These are phyloP conservation scores for Anolis sagrei DNA, from an alignment of 2,113 vertebrate species.

Conservation along the genomic window DNA sequence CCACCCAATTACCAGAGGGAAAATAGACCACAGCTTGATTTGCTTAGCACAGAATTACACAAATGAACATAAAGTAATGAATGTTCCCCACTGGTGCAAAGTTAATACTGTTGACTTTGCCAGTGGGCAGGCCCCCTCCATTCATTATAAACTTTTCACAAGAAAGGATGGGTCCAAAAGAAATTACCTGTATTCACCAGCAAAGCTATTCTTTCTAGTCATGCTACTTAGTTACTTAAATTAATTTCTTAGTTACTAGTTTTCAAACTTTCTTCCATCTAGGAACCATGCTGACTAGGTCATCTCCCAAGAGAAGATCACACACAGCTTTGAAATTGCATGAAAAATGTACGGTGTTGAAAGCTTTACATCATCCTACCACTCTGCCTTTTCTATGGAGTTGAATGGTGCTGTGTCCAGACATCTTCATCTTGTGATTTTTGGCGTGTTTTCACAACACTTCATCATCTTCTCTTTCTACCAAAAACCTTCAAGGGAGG, in stretches of 20 bases:
- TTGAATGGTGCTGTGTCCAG: too few species aligned
- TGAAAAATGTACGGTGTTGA: too few species aligned
- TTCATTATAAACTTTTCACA: slow-evolving; percentile 33
- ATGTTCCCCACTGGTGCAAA: slow-evolving; percentile 29
- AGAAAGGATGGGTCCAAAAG: slow-evolving; percentile 27
- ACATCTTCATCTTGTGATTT: too few species aligned
- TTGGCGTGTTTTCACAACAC: too few species aligned
- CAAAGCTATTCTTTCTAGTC: slow-evolving; percentile 4
- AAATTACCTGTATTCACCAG: slow-evolving; percentile 29
- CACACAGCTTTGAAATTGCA: neutral
- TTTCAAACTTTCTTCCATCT: neutral
- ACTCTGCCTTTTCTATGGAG: too few species aligned
- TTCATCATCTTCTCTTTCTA: too few species aligned
- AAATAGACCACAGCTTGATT: slow-evolving; percentile 44
- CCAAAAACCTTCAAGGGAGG: too few species aligned
- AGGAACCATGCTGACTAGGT: neutral
- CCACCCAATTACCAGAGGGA: slow-evolving; percentile 43
- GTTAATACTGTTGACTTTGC: slow-evolving; percentile 37
- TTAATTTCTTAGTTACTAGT: neutral
- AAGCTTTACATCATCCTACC: too few species aligned
- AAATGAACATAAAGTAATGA: slow-evolving; percentile 43
- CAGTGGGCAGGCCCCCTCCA: slow-evolving; percentile 27
- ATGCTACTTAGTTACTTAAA: slow-evolving; percentile 2
- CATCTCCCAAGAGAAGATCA: neutral
- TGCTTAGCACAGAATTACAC: slow-evolving; percentile 43